Conservation (phyloP, 2,797 vertebrate species). For the Paguma larvata region DNA sequence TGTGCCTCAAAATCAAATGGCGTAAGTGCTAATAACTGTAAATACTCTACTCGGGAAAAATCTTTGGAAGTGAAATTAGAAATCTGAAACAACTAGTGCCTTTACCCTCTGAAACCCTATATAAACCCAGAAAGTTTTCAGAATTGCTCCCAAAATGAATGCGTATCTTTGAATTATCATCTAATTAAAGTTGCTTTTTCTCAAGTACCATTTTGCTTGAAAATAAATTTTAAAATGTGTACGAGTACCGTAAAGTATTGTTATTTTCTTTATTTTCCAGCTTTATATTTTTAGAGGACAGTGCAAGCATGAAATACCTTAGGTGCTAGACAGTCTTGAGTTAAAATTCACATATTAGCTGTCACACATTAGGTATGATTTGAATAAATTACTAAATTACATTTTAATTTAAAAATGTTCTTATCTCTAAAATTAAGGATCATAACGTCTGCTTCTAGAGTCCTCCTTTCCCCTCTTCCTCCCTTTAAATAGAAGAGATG, state of each 20-base stretch:
- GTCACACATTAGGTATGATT: background rate
- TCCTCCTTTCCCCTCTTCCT: background rate
- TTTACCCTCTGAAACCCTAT: background rate
- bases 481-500: background rate
- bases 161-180: background rate
- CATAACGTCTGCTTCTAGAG: background rate
- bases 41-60: background rate
- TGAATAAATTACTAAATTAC: background rate
- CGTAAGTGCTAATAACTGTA: background rate
- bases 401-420: background rate
- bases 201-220: background rate
- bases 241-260: background rate
- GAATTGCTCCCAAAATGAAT: background rate
- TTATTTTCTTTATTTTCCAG: constrained; percentile 21
- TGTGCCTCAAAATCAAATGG: background rate
- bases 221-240: background rate
- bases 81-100: background rate
- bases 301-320: background rate
- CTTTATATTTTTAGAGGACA: background rate
- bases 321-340: background rate
- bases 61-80: constrained; percentile 23
- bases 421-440: background rate
- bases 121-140: background rate
- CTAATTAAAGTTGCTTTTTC: background rate
- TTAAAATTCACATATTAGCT: background rate